These are phyloP conservation scores for Antheraea mylitta DNA, from an alignment of 1,140 invertebrate genomes.

Conservation along the genomic window DNA sequence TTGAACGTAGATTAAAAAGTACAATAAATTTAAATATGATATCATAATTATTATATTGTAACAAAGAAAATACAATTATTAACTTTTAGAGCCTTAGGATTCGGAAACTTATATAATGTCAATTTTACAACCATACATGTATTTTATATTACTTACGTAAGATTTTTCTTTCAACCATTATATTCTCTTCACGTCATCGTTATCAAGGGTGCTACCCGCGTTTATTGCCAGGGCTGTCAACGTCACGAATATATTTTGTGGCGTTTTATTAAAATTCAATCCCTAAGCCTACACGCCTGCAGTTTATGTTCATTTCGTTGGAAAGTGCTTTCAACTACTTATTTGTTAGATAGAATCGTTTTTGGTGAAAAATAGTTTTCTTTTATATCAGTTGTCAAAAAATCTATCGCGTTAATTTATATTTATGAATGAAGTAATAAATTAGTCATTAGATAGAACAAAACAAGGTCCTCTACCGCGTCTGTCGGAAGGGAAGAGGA, in stretches of 20 bases:
- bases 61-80: too few species aligned
- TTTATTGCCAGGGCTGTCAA: slow-evolving; percentile 20
- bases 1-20: too few species aligned
- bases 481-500: too few species aligned
- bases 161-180: slow-evolving; percentile 12
- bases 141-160: slow-evolving; percentile 8
- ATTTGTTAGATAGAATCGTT: not conserved
- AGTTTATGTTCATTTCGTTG: not conserved
- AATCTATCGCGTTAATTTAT: too few species aligned
- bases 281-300: slow-evolving; percentile 7
- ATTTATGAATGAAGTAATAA: too few species aligned
- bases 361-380: too few species aligned
- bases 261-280: slow-evolving; percentile 36
- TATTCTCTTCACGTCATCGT: slow-evolving; percentile 19
- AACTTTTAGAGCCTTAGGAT: not conserved
- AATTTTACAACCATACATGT: not conserved
- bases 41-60: too few species aligned
- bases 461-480: too few species aligned
- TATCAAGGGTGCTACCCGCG: not conserved
- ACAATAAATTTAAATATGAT: too few species aligned
- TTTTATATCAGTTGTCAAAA: too few species aligned
- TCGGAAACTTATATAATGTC: not conserved
- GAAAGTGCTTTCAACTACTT: not conserved
- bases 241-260: slow-evolving; percentile 23
- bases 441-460: too few species aligned